Conservation (phyloP, 2,113 vertebrate species). For the Thoracochromis brauschi region DNA sequence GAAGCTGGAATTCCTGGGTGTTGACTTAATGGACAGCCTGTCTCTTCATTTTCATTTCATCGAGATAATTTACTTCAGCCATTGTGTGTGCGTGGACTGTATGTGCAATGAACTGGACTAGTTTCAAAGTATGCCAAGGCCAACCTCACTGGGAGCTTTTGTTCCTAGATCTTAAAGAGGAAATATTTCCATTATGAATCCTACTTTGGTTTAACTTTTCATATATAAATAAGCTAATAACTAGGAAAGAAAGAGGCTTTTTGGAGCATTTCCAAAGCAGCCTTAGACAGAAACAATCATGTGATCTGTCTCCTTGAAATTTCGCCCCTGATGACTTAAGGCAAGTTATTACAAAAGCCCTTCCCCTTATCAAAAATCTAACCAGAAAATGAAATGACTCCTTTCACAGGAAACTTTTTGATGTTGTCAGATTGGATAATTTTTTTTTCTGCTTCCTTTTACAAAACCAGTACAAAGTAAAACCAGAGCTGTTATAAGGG, state of each 20-base stretch:
- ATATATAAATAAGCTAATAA: background rate
- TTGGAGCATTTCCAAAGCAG: background rate
- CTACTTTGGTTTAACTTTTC: background rate
- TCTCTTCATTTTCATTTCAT: constrained; percentile 42
- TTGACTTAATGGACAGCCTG: constrained; percentile 55
- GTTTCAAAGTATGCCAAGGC: background rate
- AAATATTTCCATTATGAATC: background rate
- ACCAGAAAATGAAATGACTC: background rate
- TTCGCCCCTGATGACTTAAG: background rate
- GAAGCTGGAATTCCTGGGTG: constrained; percentile 10
- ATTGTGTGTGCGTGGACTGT: background rate
- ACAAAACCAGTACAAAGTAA: background rate
- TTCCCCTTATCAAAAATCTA: background rate
- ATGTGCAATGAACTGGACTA: background rate
- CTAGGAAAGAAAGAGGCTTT: background rate
- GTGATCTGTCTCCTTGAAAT: constrained; percentile 9
- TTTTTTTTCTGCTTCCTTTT: background rate
- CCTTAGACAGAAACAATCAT: background rate
- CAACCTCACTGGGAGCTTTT: background rate
- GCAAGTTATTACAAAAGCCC: constrained; percentile 4
- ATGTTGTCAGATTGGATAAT: background rate
- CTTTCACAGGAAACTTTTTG: constrained; percentile 6
- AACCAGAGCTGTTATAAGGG: background rate
- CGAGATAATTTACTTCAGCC: constrained; percentile 37
- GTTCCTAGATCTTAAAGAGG: background rate